Evolutionary conservation across 2,113 vertebrate species (phyloP), one percentile per base, ranked within the genome.

Genomic region (Brevimyrus niger): DNA sequence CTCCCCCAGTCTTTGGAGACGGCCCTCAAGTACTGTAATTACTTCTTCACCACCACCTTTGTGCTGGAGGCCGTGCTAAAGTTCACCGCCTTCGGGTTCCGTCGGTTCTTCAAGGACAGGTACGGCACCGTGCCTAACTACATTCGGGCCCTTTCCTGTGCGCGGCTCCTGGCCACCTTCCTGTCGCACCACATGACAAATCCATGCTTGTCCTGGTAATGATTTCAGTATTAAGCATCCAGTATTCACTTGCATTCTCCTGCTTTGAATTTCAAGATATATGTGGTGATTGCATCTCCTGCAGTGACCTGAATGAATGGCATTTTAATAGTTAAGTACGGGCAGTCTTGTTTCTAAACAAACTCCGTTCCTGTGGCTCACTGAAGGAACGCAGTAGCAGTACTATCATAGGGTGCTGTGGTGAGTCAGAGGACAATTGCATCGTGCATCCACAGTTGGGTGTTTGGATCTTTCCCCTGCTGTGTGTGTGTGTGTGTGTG

Each of bases 101-200:
- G 98, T 8, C 96, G 98, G 87, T 99, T 99, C 96, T 99, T 99
- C 96, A 99, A 99, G 95, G 98, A 99, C 90, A 97, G 98, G 98
- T 99, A 94, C 73, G 4, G 31, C 88, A 3, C 76, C 9, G 11
- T 27, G 21, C 17, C 80, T 1, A 7, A 35, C 86, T 13, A 31
- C 27, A 44, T 17, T 27, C 2, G 3, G 35, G 51, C 35, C 51
- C 48, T 10, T 6, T n/a, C 53, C 47, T 4, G 31, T 44, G 5
- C 1, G 7, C 9, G 8, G 88, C n/a, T n/a, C n/a, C n/a, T n/a
- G 31, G 21, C 38, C 23, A 38, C 87, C 44, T 31, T 51, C 47
- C 87, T 35, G 27, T 17, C 46, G 10, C 46, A 13, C 21, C n/a
- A 53, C 23, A 17, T 83, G 69, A 80, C 4, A 42, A 82, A 23